These are phyloP conservation scores for Xiphophorus maculatus DNA, from an alignment of 2,113 vertebrate species.

Conservation along the genomic window DNA sequence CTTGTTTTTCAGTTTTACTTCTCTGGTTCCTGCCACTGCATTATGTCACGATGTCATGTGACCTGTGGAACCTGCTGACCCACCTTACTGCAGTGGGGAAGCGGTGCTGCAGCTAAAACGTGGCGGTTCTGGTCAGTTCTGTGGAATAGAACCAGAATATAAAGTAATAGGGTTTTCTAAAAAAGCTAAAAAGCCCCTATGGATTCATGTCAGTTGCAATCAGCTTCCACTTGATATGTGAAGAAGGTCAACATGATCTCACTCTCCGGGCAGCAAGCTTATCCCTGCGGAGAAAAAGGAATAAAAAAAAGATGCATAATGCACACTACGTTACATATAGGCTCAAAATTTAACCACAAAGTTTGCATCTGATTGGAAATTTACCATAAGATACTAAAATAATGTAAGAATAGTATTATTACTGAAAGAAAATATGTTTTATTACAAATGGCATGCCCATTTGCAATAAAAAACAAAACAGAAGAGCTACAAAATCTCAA, in stretches of 20 bases:
- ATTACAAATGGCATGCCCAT: background rate
- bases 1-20: conserved; percentile 7
- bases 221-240: conserved; percentile 39
- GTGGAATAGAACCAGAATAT: conserved; percentile 1
- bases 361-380: background rate
- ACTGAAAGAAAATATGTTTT: background rate
- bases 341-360: background rate
- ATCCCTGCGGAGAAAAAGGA: conserved; percentile 11
- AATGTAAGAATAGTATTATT: background rate
- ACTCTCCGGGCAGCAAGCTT: conserved; percentile 26
- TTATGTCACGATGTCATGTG: background rate
- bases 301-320: background rate
- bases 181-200: background rate
- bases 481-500: background rate
- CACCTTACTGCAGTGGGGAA: background rate
- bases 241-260: conserved; percentile 40
- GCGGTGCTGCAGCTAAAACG: background rate
- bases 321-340: background rate
- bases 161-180: background rate
- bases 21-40: conserved; percentile 2
- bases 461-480: background rate
- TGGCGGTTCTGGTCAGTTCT: background rate
- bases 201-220: conserved; percentile 45
- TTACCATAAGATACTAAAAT: background rate
- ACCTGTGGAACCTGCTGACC: conserved; percentile 1